A percentile compares a stretch with the other conserved stretches of the same genome.
phyloP scores from a whole-genome alignment of 2,113 vertebrate genomes.

The Oenanthe oenanthe region DNA sequence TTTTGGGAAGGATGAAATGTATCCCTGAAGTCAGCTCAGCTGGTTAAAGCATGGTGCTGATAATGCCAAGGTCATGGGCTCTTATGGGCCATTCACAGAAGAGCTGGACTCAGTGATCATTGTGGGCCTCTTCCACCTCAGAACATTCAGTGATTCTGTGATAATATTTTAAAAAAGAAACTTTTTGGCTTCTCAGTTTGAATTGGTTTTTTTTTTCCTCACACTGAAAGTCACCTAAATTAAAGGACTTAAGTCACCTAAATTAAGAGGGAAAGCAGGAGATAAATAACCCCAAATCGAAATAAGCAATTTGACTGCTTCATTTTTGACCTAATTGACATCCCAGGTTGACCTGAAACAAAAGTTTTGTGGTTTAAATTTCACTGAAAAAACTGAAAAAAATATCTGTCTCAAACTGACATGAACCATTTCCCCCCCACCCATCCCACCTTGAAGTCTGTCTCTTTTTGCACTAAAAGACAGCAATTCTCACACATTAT shows the following conservation, averaged over 20 bases:
- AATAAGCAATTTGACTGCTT: background rate
- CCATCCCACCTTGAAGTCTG: background rate
- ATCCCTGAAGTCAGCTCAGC: background rate
- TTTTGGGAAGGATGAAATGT: background rate
- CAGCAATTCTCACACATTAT: background rate
- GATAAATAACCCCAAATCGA: background rate
- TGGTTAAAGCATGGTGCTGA: background rate
- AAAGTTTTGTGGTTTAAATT: background rate
- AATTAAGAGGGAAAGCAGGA: background rate
- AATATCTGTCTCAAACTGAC: background rate
- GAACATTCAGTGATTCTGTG: background rate
- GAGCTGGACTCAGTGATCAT: background rate
- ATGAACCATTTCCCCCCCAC: rapidly evolving
- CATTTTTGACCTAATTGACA: background rate
- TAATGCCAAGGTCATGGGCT: background rate
- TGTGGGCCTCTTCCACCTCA: background rate
- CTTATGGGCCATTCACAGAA: background rate
- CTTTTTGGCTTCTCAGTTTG: background rate
- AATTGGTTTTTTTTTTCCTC: background rate
- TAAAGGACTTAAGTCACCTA: background rate
- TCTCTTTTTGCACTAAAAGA: background rate
- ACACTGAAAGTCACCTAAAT: background rate
- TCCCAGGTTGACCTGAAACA: background rate
- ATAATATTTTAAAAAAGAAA: background rate
- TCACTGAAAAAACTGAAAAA: background rate